These are phyloP conservation scores for Diarsia rubi DNA, from an alignment of 2,888 invertebrate species.

Conservation along the genomic window DNA sequence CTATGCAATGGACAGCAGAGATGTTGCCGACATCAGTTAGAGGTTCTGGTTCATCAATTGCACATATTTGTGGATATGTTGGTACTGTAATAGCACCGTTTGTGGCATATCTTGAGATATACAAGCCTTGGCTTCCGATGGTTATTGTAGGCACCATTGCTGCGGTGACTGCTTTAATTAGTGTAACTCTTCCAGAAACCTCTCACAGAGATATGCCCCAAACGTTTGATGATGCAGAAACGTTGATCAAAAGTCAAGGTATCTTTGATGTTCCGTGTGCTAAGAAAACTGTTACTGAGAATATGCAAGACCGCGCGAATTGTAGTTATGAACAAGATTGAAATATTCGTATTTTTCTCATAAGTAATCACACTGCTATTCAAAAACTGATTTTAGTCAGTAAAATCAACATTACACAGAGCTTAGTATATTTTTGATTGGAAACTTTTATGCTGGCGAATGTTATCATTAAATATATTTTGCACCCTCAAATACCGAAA, in stretches of 20 bases:
- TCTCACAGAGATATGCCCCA: conserved; percentile 82
- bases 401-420: not conserved
- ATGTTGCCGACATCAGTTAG: conserved; percentile 81
- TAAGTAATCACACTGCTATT: not conserved
- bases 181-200: conserved; percentile 81
- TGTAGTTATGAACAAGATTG: conserved; percentile 25
- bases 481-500: not conserved
- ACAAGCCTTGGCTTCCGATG: conserved; percentile 78
- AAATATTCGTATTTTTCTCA: not conserved
- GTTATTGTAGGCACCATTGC: conserved; percentile 74
- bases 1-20: conserved; percentile 82
- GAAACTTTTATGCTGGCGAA: conserved; percentile 5
- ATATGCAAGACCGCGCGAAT: conserved; percentile 50
- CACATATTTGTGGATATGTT: conserved; percentile 79
- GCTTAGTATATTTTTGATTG: not conserved
- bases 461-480: not conserved
- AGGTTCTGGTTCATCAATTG: conserved; percentile 78
- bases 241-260: conserved; percentile 72
- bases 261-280: conserved; percentile 79
- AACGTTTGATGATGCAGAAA: conserved; percentile 82
- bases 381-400: not conserved
- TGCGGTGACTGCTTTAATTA: conserved; percentile 68
- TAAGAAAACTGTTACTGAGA: conserved; percentile 30
- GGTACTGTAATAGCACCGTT: conserved; percentile 81
- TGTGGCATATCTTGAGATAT: conserved; percentile 79